phyloP scores from a whole-genome alignment of 2,113 vertebrate species.

The Hyaena hyaena region DNA sequence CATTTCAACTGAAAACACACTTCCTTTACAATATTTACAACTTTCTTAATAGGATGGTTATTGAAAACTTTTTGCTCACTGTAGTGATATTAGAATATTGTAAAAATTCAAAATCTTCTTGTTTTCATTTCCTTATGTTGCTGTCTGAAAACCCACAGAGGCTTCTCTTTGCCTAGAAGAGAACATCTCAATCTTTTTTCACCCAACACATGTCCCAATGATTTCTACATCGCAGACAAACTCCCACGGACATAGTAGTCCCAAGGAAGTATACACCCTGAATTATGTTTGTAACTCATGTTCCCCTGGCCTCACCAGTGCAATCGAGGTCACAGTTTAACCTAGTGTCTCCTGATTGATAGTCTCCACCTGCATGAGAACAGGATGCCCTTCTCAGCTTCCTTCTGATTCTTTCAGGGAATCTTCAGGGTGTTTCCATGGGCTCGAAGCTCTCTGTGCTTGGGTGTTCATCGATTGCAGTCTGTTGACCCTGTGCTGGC shows the following conservation, averaged over 20 bases:
- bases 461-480: not conserved
- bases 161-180: not conserved
- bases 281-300: not conserved
- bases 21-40: slow-evolving; percentile 47
- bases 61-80: slow-evolving; percentile 52
- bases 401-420: not conserved
- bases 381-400: not conserved
- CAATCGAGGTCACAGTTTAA: not conserved
- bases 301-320: not conserved
- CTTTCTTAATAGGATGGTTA: slow-evolving; percentile 53
- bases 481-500: not conserved
- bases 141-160: not conserved
- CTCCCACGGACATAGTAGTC: not conserved
- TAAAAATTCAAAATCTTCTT: not conserved
- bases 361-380: not conserved
- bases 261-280: not conserved
- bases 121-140: not conserved
- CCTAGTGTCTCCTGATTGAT: not conserved
- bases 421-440: not conserved
- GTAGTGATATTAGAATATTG: slow-evolving; percentile 1
- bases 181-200: not conserved
- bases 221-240: not conserved
- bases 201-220: not conserved
- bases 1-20: slow-evolving; percentile 43
- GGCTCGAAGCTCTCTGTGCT: not conserved